Conservation (phyloP, 2,113 vertebrate species). For the Lipotes vexillifer region DNA sequence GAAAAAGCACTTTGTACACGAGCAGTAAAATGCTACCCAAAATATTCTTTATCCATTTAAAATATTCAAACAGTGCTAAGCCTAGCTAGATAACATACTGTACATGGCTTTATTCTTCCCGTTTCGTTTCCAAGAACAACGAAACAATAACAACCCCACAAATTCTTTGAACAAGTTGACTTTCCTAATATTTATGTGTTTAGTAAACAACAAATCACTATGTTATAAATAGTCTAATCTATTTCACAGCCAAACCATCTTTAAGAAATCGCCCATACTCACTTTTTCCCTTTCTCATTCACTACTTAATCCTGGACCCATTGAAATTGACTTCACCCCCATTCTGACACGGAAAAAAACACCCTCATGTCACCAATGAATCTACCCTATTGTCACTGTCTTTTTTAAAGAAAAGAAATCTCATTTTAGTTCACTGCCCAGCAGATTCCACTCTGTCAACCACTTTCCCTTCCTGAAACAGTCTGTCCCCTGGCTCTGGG, state of each 20-base stretch:
- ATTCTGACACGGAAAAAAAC: background rate
- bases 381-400: background rate
- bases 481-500: background rate
- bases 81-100: background rate
- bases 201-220: constrained; percentile 22
- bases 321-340: background rate
- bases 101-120: background rate
- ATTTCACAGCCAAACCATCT: background rate
- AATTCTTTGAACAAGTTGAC: background rate
- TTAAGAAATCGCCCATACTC: background rate
- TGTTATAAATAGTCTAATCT: background rate
- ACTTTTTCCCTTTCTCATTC: background rate
- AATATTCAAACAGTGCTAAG: background rate
- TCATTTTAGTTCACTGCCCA: background rate
- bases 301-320: background rate
- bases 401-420: background rate
- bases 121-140: background rate
- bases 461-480: background rate
- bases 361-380: background rate
- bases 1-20: background rate
- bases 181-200: background rate
- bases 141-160: background rate
- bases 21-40: background rate
- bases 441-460: background rate
- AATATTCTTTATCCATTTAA: background rate